These are phyloP conservation scores for Cabera pusaria DNA, from an alignment of 2,888 invertebrate genomes.

Conservation along the genomic window DNA sequence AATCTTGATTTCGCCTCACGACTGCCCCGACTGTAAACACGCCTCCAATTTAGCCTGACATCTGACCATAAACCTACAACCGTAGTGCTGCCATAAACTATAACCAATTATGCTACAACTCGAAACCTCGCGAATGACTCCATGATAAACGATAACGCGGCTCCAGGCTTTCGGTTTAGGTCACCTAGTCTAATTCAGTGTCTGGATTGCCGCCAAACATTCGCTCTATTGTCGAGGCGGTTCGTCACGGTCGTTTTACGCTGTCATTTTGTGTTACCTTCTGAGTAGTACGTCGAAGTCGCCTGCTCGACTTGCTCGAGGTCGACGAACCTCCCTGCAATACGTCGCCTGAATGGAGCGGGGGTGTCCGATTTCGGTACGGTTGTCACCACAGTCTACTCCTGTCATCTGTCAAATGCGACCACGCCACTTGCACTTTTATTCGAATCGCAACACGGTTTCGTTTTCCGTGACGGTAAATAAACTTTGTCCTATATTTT, in stretches of 20 bases:
- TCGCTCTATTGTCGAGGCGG: conserved; percentile 71
- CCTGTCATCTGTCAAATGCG: conserved; percentile 45
- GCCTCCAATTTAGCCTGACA: conserved; percentile 23
- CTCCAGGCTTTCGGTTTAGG: conserved; percentile 48
- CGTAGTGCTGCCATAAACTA: conserved; percentile 21
- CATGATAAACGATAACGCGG: conserved; percentile 26
- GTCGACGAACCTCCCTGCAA: conserved; percentile 64
- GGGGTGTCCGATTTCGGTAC: conserved; percentile 52
- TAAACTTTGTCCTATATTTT: conserved; percentile 25
- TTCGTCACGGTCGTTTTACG: conserved; percentile 61
- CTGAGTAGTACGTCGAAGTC: conserved; percentile 38
- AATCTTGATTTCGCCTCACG: conserved; percentile 11
- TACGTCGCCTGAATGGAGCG: conserved; percentile 54
- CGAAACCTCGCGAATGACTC: conserved; percentile 1
- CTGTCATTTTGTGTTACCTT: conserved; percentile 52
- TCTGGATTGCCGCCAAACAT: conserved; percentile 75
- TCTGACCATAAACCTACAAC: conserved; percentile 23
- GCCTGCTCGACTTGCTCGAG: conserved; percentile 31
- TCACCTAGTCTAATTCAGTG: conserved; percentile 69
- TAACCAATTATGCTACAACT: not conserved
- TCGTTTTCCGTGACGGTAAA: conserved; percentile 20
- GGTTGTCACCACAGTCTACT: conserved; percentile 38
- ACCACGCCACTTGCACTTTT: conserved; percentile 39
- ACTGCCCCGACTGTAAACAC: conserved; percentile 21
- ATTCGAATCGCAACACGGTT: conserved; percentile 24